Conservation (phyloP, 2,113 vertebrate genomes). For the Ochotona princeps region DNA sequence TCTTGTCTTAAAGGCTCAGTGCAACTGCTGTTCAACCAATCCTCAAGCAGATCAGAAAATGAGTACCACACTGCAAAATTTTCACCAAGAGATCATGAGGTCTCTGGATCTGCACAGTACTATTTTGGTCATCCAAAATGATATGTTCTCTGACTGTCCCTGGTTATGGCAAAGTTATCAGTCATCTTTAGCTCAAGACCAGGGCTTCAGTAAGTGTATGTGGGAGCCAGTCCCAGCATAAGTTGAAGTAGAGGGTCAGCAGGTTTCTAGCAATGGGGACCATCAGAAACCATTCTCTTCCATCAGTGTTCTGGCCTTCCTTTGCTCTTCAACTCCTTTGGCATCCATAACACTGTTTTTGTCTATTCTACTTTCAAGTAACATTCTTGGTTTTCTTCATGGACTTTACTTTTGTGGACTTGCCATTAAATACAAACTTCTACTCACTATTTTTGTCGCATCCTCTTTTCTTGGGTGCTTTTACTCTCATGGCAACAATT, state of each 20-base stretch:
- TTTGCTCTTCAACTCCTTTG: neutral
- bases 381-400: neutral
- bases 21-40: neutral
- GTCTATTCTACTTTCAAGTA: neutral
- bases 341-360: neutral
- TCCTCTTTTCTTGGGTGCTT: neutral
- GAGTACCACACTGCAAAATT: neutral
- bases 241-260: neutral
- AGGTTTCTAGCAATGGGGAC: neutral
- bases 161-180: neutral
- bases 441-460: neutral
- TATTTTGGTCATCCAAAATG: neutral
- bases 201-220: neutral
- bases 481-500: neutral
- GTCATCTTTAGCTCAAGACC: neutral
- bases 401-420: neutral
- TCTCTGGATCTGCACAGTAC: neutral
- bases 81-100: neutral
- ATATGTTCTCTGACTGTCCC: neutral
- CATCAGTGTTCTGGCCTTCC: neutral
- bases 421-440: neutral
- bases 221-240: neutral
- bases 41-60: neutral
- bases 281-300: neutral
- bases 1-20: neutral